Evolutionary conservation across 2,113 vertebrate genomes (phyloP).

Genomic region (Irena cyanogastra): DNA sequence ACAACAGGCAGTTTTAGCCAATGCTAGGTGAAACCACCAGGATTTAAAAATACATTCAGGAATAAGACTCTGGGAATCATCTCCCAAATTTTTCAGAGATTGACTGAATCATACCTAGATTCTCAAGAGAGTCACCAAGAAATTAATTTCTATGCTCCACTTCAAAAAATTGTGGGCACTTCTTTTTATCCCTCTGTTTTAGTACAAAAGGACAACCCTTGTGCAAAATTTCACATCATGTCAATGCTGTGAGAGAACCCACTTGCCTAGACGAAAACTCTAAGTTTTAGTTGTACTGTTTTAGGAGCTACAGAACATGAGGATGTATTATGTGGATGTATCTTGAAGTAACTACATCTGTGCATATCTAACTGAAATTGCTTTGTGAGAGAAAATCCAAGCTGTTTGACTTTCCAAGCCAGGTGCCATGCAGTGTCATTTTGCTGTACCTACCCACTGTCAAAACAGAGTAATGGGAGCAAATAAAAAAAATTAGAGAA

Average conservation of each 20-base stretch:
- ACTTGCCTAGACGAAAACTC: background rate
- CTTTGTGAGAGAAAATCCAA: background rate
- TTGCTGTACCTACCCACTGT: background rate
- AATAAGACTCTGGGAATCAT: background rate
- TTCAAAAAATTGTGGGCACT: background rate
- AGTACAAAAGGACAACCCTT: background rate
- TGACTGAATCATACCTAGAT: background rate
- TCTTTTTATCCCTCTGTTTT: background rate
- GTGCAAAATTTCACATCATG: background rate
- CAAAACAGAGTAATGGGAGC: background rate
- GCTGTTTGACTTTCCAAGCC: background rate
- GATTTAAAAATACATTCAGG: background rate
- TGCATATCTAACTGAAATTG: background rate
- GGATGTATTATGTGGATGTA: background rate
- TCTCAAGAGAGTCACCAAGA: background rate
- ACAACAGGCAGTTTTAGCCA: background rate
- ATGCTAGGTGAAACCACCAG: background rate
- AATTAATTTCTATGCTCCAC: background rate
- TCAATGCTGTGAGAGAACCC: background rate
- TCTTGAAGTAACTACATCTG: background rate
- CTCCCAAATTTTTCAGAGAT: background rate
- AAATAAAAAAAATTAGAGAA: background rate
- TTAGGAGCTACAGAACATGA: background rate
- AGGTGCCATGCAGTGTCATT: background rate
- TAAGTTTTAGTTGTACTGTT: background rate